phyloP scores from a whole-genome alignment of 2,888 invertebrate species.

The Euproctis similis region DNA sequence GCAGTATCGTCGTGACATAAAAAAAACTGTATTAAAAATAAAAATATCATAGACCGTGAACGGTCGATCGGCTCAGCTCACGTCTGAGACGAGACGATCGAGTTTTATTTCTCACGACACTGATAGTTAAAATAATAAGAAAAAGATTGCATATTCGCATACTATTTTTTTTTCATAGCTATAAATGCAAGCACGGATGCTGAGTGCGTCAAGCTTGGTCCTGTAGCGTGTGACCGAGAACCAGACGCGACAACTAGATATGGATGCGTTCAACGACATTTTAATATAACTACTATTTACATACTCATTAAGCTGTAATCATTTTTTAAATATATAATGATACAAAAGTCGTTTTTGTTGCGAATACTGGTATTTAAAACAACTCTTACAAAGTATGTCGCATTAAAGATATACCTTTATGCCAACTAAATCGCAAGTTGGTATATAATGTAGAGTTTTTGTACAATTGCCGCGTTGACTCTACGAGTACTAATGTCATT shows the following conservation, averaged over 20 bases:
- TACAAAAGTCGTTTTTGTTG: too few relatives aligned
- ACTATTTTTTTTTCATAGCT: too few relatives aligned
- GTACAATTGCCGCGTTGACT: too few relatives aligned
- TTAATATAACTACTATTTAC: too few relatives aligned
- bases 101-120: conserved; percentile 63
- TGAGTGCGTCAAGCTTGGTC: conserved; percentile 39
- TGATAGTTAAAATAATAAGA: conserved; percentile 42
- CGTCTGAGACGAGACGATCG: conserved; percentile 32
- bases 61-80: conserved; percentile 24
- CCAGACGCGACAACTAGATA: conserved; percentile 29
- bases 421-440: too few relatives aligned
- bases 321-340: too few relatives aligned
- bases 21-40: conserved; percentile 36
- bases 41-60: conserved; percentile 32
- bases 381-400: too few relatives aligned
- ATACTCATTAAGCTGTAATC: conserved; percentile 16
- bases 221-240: conserved; percentile 55
- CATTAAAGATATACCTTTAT: too few relatives aligned
- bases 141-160: conserved; percentile 48
- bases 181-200: conserved; percentile 37
- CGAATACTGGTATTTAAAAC: too few relatives aligned
- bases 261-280: conserved; percentile 23
- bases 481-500: too few relatives aligned
- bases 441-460: too few relatives aligned
- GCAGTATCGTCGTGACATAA: conserved; percentile 32